A percentile compares a stretch with the other conserved stretches of the same genome.
Evolutionary conservation across 2,888 invertebrate species (phyloP).

Genomic region (Netelia inedita): DNA sequence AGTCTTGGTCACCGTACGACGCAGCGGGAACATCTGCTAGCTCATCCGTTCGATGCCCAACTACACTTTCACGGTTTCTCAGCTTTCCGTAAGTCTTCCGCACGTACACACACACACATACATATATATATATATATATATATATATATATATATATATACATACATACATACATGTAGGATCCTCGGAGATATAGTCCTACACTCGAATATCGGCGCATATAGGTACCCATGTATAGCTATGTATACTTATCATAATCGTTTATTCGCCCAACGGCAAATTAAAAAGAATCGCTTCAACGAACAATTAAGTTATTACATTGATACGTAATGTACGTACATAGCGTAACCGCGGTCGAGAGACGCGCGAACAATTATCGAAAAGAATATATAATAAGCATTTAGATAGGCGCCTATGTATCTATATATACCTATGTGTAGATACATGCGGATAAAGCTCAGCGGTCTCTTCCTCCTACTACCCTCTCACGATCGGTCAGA

Average conservation of each 20-base stretch:
- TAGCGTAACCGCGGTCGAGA: background rate
- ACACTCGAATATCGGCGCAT: background rate
- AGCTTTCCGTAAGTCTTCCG: constrained; percentile 85
- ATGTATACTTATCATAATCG: constrained; percentile 4
- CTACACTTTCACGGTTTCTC: constrained; percentile 85
- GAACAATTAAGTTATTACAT: constrained; percentile 5
- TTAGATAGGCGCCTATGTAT: no score
- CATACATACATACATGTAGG: background rate
- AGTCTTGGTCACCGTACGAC: constrained; percentile 82
- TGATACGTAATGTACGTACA: background rate
- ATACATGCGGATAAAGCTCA: background rate
- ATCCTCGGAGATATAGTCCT: no score
- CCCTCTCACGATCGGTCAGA: constrained; percentile 40
- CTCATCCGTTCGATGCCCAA: constrained; percentile 76
- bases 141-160: no score
- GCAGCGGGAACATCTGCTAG: constrained; percentile 85
- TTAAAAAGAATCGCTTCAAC: background rate
- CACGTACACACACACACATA: background rate
- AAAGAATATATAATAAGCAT: no score
- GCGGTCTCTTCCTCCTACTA: constrained; percentile 5
- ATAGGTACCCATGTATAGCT: constrained; percentile 19
- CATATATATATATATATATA: background rate
- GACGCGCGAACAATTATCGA: constrained; percentile 1
- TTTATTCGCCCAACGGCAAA: constrained; percentile 17
- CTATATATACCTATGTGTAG: no score